Evolutionary conservation across 2,113 vertebrate genomes (phyloP), one percentile per base, ranked within the genome.

Genomic region (Guaruba guarouba): DNA sequence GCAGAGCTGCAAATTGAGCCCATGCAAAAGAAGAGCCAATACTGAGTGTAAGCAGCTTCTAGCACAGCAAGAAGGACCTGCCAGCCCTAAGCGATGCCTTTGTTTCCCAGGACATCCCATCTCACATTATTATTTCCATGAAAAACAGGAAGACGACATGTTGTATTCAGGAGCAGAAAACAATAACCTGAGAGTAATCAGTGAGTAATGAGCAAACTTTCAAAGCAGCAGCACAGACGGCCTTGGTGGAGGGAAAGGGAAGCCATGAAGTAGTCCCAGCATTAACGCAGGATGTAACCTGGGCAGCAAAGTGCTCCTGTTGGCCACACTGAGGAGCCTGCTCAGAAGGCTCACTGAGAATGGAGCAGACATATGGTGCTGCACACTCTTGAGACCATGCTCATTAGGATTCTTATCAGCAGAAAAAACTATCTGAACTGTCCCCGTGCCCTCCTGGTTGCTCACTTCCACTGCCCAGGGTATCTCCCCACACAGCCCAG

Each of bases 321-420:
- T 6, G 66, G 57, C 31, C 66, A 15, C 0, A 0, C 33, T 13
- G 68, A 52, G 37, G 8, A 54, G 39, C 44, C 28, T 0, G 1
- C 71, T n/a, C 4, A 3, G 61, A 43, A n/a, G 11, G 33, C 20
- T 77, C 39, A 24, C 52, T 6, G 28, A 48, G 82, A 28, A 43
- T 1, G 2, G 51, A 48, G 51, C 44, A 9, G 66, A 20, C 8
- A 5, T 6, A 10, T 10, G 13, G 15, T 9, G 25, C 71, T 59
- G 44, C 5, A 2, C 33, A 4, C 22, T 17, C 62, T 27, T 18
- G 13, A 70, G 17, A 12, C 33, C 61, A 70, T 4, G 1, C 10
- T 22, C 49, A 31, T 0, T 27, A 48, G 25, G 33, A 49, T 14
- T 63, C 86, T 73, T 73, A n/a, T 46, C 84, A 77, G 81, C 49